A percentile compares a stretch with the other conserved stretches of the same genome.
Evolutionary conservation across 2,888 invertebrate species (phyloP).

Genomic region (Drosophila neonasuta): DNA sequence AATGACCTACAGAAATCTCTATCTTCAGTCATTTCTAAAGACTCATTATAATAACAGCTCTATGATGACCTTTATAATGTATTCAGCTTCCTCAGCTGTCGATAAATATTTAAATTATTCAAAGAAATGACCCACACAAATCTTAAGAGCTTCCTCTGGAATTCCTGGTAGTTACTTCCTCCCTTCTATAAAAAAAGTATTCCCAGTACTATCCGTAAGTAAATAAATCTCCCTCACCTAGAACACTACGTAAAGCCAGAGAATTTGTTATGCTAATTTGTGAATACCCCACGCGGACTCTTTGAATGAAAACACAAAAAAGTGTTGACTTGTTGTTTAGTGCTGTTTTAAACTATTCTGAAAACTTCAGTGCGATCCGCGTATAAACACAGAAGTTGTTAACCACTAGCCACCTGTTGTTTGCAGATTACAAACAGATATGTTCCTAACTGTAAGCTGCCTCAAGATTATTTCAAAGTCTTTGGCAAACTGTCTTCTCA

Average conservation of each 20-base stretch:
- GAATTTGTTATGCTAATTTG: constrained; percentile 2
- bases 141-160: no score
- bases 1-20: neutral
- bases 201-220: neutral
- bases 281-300: neutral
- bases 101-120: neutral
- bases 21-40: neutral
- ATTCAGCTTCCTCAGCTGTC: neutral
- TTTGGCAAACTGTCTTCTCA: constrained; percentile 10
- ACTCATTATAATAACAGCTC: no score
- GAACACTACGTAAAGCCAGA: neutral
- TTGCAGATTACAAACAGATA: constrained; percentile 1
- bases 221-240: neutral
- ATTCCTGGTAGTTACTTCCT: no score
- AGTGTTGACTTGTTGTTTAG: neutral
- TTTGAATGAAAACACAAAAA: neutral
- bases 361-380: neutral
- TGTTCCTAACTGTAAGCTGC: neutral
- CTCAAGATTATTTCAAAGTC: constrained; percentile 3
- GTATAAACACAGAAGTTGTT: neutral
- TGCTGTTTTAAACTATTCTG: neutral
- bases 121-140: neutral
- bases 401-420: constrained; percentile 2
- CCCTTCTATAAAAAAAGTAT: no score
- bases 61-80: no score